Conservation (phyloP, 1,140 invertebrate genomes). For the Goniozus legneri region DNA sequence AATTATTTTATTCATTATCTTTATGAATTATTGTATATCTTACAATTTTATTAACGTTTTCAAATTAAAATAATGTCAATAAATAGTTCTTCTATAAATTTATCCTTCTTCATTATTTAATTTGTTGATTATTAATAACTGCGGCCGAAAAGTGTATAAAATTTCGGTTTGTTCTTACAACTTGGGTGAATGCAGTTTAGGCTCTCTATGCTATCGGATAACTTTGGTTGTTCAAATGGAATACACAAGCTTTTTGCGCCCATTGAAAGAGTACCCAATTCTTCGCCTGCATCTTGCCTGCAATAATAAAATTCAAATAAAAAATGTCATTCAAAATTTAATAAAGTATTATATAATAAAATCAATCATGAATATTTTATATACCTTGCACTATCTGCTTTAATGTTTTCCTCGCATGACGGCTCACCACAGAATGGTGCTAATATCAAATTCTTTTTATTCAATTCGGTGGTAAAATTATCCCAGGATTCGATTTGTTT, state of each 20-base stretch:
- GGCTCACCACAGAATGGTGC: conserved; percentile 93
- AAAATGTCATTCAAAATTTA: conserved; percentile 1
- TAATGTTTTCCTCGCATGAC: conserved; percentile 93
- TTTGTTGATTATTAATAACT: conserved; percentile 74
- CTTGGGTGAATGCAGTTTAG: conserved; percentile 86
- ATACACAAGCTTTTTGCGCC: conserved; percentile 98
- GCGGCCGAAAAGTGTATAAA: conserved; percentile 91
- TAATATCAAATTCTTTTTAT: conserved; percentile 82
- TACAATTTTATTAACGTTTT: conserved; percentile 3
- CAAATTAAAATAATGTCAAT: no score
- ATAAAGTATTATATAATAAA: conserved; percentile 5
- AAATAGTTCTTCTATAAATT: neutral
- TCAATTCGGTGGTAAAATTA: conserved; percentile 75
- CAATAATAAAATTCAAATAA: conserved; percentile 20
- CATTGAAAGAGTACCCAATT: conserved; percentile 86
- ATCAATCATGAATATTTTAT: conserved; percentile 4
- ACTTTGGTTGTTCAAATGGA: conserved; percentile 83
- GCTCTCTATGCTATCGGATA: conserved; percentile 55
- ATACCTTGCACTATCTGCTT: conserved; percentile 88
- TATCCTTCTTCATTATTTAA: neutral
- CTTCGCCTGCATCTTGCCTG: conserved; percentile 61
- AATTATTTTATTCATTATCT: no score
- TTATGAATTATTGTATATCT: conserved; percentile 3
- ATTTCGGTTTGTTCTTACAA: conserved; percentile 77
- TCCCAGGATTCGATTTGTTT: conserved; percentile 74